A percentile compares a stretch with the other conserved stretches of the same genome.
Conservation (phyloP, 2,113 vertebrate species). For the Pseudorasbora parva region DNA sequence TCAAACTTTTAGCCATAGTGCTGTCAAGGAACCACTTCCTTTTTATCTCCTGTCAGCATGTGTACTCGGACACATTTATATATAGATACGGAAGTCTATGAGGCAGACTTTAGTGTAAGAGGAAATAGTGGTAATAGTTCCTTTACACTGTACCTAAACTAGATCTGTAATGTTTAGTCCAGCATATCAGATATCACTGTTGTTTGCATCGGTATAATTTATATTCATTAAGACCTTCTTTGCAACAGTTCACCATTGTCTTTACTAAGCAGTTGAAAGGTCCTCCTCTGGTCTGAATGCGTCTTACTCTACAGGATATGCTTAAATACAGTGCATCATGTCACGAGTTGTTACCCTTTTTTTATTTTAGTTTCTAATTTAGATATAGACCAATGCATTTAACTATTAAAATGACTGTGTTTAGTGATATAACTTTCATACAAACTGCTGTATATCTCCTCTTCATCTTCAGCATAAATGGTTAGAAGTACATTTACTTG, state of each 20-base stretch:
- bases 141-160: constrained; percentile 2
- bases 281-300: not conserved
- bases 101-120: constrained; percentile 35
- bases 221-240: not conserved
- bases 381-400: not conserved
- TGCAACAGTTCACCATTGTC: not conserved
- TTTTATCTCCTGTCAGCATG: constrained; percentile 17
- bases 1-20: not conserved
- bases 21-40: constrained; percentile 44
- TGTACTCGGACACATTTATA: constrained; percentile 28
- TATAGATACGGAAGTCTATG: constrained; percentile 35
- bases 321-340: not conserved
- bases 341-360: not conserved
- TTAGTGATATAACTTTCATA: not conserved
- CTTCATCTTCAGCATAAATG: not conserved
- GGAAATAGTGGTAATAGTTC: constrained; percentile 36
- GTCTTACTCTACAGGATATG: not conserved
- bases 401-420: not conserved
- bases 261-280: not conserved
- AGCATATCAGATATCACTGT: not conserved
- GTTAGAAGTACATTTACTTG: not conserved
- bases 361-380: not conserved
- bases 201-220: not conserved
- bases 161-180: not conserved
- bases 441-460: not conserved